A percentile compares a stretch with the other conserved stretches of the same genome.
phyloP scores from a whole-genome alignment of 2,888 invertebrate genomes.

The Alentia gelatinosa region DNA sequence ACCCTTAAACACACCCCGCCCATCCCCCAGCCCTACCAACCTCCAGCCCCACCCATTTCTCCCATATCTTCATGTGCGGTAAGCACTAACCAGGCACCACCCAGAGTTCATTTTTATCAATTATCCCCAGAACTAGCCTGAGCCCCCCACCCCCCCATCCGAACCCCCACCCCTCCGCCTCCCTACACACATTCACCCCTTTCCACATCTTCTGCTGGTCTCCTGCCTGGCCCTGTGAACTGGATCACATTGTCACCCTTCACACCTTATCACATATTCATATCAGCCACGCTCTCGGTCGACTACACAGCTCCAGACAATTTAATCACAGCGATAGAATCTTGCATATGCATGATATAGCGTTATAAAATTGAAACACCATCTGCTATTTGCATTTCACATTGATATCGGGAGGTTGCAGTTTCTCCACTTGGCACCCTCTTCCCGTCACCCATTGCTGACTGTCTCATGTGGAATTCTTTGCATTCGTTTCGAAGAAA shows the following conservation, averaged over 20 bases:
- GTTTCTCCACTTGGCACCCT: not conserved
- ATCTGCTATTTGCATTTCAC: slow-evolving; percentile 49
- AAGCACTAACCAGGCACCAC: not conserved
- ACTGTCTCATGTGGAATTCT: not conserved
- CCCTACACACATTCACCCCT: not conserved
- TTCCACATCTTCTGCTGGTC: not conserved
- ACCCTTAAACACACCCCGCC: not conserved
- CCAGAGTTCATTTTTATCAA: not conserved
- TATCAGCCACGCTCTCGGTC: slow-evolving; percentile 14
- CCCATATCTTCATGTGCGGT: not conserved
- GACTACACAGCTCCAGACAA: slow-evolving; percentile 43
- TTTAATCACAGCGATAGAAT: slow-evolving; percentile 50
- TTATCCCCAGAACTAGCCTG: not conserved
- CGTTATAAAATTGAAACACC: slow-evolving; percentile 51
- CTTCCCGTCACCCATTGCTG: not conserved
- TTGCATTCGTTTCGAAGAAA: not conserved
- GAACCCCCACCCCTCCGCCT: not conserved
- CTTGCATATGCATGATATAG: slow-evolving; percentile 54
- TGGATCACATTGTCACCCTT: slow-evolving; percentile 32
- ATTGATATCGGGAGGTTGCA: not conserved
- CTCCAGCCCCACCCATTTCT: not conserved
- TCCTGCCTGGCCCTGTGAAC: slow-evolving; percentile 9
- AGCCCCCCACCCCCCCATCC: not conserved
- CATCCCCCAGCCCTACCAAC: not conserved
- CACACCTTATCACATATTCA: slow-evolving; percentile 46